phyloP scores from a whole-genome alignment of 1,140 invertebrate genomes.

The Bombus turneri region DNA sequence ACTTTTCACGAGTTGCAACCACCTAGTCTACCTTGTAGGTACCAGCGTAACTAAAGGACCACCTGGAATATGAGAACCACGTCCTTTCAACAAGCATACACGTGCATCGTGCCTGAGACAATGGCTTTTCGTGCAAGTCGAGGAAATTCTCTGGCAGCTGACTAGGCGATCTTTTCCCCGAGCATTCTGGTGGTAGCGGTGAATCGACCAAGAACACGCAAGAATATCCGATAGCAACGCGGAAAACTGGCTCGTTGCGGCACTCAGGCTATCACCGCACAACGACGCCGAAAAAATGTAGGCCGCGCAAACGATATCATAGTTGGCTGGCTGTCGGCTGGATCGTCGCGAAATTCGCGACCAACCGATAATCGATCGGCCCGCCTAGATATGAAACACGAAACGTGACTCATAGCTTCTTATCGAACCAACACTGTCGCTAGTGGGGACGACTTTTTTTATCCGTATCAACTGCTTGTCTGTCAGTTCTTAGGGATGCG shows the following conservation, averaged over 20 bases:
- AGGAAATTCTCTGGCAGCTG: conserved; percentile 2
- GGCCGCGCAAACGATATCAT: not conserved
- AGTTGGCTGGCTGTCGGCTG: too few relatives aligned
- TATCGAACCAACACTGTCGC: not conserved
- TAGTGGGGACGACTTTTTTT: not conserved
- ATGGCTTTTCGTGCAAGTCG: not conserved
- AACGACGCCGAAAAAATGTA: not conserved
- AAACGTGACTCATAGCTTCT: not conserved
- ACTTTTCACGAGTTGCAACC: not conserved
- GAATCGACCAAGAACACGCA: not conserved
- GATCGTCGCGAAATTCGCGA: conserved; percentile 8
- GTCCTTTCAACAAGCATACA: not conserved
- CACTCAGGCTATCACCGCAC: too few relatives aligned
- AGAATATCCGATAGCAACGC: conserved; percentile 24
- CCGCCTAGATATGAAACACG: not conserved
- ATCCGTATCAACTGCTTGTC: not conserved
- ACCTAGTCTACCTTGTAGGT: not conserved
- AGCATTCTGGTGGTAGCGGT: not conserved
- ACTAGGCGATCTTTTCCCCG: not conserved
- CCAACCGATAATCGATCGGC: not conserved
- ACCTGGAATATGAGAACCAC: conserved; percentile 2
- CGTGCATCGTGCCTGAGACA: not conserved
- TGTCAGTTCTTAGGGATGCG: accelerated
- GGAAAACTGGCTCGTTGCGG: not conserved
- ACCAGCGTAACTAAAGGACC: not conserved